Conservation (phyloP, 2,113 vertebrate genomes). For the Elgaria multicarinata region DNA sequence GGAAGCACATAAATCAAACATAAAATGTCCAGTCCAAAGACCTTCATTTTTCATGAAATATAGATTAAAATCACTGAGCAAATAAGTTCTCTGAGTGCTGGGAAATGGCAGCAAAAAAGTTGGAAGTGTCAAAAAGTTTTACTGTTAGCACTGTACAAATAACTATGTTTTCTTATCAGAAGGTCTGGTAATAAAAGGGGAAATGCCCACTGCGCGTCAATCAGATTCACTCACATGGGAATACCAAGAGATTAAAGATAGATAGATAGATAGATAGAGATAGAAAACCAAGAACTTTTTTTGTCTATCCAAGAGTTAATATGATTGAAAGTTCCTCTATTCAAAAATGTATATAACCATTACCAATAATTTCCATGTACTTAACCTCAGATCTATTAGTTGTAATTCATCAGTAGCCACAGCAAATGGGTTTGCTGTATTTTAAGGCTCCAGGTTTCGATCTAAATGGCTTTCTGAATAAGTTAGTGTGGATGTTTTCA, state of each 20-base stretch:
- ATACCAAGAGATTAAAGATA: neutral
- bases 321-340: constrained; percentile 38
- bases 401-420: constrained; percentile 57
- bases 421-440: constrained; percentile 59
- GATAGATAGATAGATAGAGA: neutral
- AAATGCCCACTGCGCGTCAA: constrained; percentile 43
- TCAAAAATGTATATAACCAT: constrained; percentile 64
- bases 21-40: constrained; percentile 56
- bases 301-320: constrained; percentile 46
- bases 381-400: constrained; percentile 48
- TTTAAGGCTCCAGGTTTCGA: constrained; percentile 30
- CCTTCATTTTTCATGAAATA: constrained; percentile 66
- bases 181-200: constrained; percentile 62
- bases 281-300: constrained; percentile 18
- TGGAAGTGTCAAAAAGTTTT: constrained; percentile 59
- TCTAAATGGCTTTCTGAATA: constrained; percentile 45
- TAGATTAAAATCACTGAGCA: constrained; percentile 68
- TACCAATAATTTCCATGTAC: constrained; percentile 65
- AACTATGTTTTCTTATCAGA: constrained; percentile 68
- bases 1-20: constrained; percentile 65
- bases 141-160: constrained; percentile 56
- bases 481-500: neutral
- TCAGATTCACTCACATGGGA: constrained; percentile 52
- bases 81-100: constrained; percentile 51
- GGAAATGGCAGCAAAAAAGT: constrained; percentile 63